Conservation (phyloP, 1,140 invertebrate species). For the Drosophila bocqueti region DNA sequence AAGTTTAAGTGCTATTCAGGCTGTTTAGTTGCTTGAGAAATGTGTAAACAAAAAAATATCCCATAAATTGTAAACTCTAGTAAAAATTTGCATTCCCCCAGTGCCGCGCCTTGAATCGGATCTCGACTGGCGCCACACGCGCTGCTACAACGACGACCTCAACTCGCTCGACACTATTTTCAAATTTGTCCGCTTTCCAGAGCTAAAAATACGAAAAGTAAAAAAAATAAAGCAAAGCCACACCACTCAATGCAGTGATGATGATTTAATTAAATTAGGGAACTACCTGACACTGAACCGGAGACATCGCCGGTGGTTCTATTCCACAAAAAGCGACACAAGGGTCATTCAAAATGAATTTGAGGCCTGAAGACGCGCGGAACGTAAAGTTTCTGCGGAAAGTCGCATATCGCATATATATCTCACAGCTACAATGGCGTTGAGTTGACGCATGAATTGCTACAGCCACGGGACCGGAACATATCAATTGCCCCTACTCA, state of each 20-base stretch:
- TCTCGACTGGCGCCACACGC: slow-evolving; percentile 59
- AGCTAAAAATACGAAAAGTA: slow-evolving; percentile 51
- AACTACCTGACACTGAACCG: slow-evolving; percentile 39
- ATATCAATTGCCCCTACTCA: slow-evolving; percentile 65
- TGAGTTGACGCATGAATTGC: slow-evolving; percentile 57
- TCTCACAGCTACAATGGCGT: slow-evolving; percentile 25
- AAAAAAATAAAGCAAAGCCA: slow-evolving; percentile 22
- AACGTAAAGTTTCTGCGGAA: slow-evolving; percentile 3
- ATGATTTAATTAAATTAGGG: slow-evolving; percentile 68
- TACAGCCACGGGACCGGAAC: slow-evolving; percentile 65
- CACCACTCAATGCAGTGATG: slow-evolving; percentile 40
- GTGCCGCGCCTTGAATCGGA: slow-evolving; percentile 16
- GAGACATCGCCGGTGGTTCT: slow-evolving; percentile 36
- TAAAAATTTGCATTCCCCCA: slow-evolving; percentile 56
- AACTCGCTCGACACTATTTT: slow-evolving; percentile 51
- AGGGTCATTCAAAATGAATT: slow-evolving; percentile 29
- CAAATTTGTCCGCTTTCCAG: slow-evolving; percentile 43
- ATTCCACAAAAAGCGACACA: slow-evolving; percentile 10
- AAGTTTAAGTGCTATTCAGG: slow-evolving; percentile 10
- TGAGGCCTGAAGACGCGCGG: slow-evolving; percentile 11
- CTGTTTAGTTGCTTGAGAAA: slow-evolving; percentile 14
- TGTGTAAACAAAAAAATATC: slow-evolving; percentile 7
- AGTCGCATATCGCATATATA: slow-evolving; percentile 25
- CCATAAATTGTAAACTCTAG: slow-evolving; percentile 30
- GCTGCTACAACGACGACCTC: slow-evolving; percentile 25